These are phyloP conservation scores for Melanotaenia boesemani DNA, from an alignment of 2,797 vertebrate genomes.

Conservation along the genomic window DNA sequence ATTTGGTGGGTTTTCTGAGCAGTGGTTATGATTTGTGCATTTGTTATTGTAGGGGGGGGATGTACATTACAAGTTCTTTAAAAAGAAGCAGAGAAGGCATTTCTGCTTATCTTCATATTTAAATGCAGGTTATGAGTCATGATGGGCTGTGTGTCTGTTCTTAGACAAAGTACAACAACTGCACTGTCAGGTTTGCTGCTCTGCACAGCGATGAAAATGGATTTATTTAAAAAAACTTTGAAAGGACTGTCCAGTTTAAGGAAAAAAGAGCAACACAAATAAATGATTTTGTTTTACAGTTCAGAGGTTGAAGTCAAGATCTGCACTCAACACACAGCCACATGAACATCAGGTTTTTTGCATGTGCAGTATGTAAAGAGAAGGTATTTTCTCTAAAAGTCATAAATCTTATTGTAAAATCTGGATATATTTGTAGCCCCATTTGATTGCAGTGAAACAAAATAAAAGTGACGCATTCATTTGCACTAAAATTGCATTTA, in stretches of 20 bases:
- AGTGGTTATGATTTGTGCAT: conserved; percentile 1
- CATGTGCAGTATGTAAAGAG: not conserved
- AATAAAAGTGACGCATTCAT: not conserved
- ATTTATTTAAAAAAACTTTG: conserved; percentile 46
- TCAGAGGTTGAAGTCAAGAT: conserved; percentile 33
- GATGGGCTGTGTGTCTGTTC: conserved; percentile 40
- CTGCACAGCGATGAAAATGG: conserved; percentile 37
- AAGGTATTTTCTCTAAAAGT: not conserved
- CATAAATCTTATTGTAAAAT: not conserved
- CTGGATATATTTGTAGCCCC: no score
- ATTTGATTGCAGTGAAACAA: no score
- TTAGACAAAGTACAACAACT: conserved; percentile 44
- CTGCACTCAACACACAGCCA: not conserved
- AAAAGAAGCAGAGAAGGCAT: conserved; percentile 12
- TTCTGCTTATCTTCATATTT: conserved; percentile 24
- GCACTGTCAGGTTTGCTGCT: conserved; percentile 50
- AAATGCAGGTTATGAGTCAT: conserved; percentile 48
- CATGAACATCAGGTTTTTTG: no score
- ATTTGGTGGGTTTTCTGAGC: not conserved
- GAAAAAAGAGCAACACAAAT: conserved; percentile 50
- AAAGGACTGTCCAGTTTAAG: conserved; percentile 43
- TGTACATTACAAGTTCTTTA: conserved; percentile 4
- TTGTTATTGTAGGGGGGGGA: not conserved
- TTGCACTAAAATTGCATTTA: not conserved
- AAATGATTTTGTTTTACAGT: conserved; percentile 23